Conservation (phyloP, 2,797 vertebrate genomes). For the Acrocephalus scirpaceus region DNA sequence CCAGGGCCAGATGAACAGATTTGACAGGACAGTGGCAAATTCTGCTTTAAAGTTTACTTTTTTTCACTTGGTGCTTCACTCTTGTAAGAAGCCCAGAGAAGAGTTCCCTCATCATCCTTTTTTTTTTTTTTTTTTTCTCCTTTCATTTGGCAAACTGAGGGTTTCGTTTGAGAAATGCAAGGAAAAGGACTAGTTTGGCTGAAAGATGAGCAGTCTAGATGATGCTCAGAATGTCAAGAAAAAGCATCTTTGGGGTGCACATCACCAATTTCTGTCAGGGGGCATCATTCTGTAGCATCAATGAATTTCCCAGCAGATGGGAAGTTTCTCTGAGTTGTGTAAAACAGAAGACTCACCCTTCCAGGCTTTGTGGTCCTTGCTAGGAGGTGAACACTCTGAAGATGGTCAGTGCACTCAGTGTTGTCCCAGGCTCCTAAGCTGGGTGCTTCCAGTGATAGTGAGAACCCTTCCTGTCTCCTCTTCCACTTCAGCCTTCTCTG, state of each 20-base stretch:
- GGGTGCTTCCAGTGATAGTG: not conserved
- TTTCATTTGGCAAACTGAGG: not conserved
- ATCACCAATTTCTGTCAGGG: not conserved
- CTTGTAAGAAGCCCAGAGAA: not conserved
- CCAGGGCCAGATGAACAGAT: constrained; percentile 25
- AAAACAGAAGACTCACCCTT: not conserved
- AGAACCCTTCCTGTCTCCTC: not conserved
- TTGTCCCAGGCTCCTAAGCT: not conserved
- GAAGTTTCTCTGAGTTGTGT: not conserved
- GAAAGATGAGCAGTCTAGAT: not conserved
- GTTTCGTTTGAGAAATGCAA: not conserved
- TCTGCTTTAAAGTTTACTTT: constrained; percentile 30
- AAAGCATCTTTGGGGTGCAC: not conserved
- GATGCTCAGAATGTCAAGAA: not conserved
- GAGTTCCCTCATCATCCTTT: not conserved
- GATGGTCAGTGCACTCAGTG: not conserved
- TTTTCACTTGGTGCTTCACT: not conserved
- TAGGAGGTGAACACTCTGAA: not conserved
- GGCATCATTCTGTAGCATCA: not conserved
- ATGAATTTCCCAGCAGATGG: not conserved
- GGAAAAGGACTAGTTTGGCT: not conserved
- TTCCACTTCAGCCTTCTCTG: not conserved
- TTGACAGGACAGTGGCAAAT: constrained; percentile 27
- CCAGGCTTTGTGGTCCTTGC: not conserved
- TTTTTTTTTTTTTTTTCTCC: not conserved